These are phyloP conservation scores for Bothrops jararaca DNA, from an alignment of 2,113 vertebrate genomes.

Conservation along the genomic window DNA sequence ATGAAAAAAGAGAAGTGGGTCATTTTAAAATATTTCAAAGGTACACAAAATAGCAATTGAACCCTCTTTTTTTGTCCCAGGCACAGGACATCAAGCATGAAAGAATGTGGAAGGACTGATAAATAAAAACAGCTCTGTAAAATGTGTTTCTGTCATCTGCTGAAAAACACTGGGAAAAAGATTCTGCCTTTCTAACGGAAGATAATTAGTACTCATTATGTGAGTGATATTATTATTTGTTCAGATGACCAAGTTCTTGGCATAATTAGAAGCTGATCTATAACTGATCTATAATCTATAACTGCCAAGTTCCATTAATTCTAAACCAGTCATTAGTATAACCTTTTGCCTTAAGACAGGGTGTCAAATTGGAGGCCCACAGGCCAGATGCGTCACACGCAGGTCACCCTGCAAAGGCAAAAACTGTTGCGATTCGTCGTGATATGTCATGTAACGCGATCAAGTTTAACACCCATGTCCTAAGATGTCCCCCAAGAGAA, in stretches of 20 bases:
- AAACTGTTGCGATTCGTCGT: too few species aligned
- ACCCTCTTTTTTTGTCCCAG: background rate
- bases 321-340: background rate
- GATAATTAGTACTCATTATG: background rate
- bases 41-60: background rate
- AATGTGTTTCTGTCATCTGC: background rate
- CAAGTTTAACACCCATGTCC: too few species aligned
- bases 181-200: background rate
- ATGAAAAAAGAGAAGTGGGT: background rate
- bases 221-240: background rate
- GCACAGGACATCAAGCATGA: background rate
- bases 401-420: too few species aligned
- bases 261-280: background rate
- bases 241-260: background rate
- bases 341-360: background rate
- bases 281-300: background rate
- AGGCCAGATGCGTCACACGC: too few species aligned
- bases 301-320: background rate
- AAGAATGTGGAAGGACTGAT: background rate
- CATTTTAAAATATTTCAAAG: constrained; percentile 8
- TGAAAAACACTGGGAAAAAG: background rate
- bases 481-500: background rate
- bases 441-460: too few species aligned
- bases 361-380: too few species aligned
- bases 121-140: background rate